Percentiles rank a stretch among this genome's conserved stretches.
phyloP scores from a whole-genome alignment of 2,113 vertebrate genomes.

The Athene noctua region DNA sequence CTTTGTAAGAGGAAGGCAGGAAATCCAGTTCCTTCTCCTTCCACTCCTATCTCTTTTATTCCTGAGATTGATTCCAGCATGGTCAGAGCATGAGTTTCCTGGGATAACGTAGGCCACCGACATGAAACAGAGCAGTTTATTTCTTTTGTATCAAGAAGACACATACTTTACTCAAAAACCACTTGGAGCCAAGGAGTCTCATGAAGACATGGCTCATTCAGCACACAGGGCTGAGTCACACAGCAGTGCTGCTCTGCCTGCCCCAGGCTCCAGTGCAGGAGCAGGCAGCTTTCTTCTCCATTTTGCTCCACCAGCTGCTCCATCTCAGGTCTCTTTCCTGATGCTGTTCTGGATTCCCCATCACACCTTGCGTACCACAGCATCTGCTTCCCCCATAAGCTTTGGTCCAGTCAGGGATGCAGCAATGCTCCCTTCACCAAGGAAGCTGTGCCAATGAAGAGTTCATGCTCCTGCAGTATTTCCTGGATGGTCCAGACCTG shows the following conservation, averaged over 20 bases:
- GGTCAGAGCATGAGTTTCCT: not conserved
- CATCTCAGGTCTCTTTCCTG: not conserved
- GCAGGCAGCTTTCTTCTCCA: not conserved
- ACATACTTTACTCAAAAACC: not conserved
- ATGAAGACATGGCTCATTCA: accelerated
- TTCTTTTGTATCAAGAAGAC: not conserved
- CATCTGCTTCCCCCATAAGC: not conserved
- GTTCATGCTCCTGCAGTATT: not conserved
- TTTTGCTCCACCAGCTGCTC: not conserved
- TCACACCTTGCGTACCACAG: not conserved
- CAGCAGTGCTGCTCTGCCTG: not conserved
- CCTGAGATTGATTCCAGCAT: not conserved
- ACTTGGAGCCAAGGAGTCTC: not conserved
- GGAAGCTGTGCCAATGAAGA: accelerated
- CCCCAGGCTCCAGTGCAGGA: accelerated
- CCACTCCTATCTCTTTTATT: not conserved
- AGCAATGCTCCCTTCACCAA: not conserved
- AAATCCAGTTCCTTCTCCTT: not conserved
- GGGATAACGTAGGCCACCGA: not conserved
- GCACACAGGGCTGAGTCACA: not conserved
- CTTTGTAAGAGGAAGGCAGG: not conserved
- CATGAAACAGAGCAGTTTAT: not conserved
- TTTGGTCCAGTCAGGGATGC: not conserved
- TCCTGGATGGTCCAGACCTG: not conserved
- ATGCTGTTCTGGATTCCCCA: not conserved